Evolutionary conservation across 2,113 vertebrate species (phyloP).

Genomic region (Girardinichthys multiradiatus): DNA sequence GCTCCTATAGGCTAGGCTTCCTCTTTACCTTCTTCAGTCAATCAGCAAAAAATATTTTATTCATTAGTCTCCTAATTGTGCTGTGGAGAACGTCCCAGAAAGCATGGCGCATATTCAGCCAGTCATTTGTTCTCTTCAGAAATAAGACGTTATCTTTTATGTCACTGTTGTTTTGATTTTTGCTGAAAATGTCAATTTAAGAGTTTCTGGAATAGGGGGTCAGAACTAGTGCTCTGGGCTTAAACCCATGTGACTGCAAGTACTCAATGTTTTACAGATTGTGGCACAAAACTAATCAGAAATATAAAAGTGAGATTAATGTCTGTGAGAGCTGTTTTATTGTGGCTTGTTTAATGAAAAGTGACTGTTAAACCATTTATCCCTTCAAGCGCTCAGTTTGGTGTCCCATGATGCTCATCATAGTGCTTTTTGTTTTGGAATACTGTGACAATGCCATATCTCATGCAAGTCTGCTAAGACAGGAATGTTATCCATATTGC

Average conservation of each 20-base stretch:
- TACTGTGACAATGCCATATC: constrained; percentile 2
- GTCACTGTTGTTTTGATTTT: neutral
- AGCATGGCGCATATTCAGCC: neutral
- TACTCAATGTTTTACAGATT: neutral
- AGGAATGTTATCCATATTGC: constrained; percentile 25
- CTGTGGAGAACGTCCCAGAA: neutral
- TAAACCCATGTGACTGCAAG: neutral
- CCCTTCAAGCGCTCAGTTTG: neutral
- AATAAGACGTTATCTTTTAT: neutral
- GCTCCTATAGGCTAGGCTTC: neutral
- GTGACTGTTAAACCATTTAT: neutral
- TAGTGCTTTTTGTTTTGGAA: neutral
- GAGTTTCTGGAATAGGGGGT: neutral
- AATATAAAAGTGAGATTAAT: neutral
- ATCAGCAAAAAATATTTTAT: no score
- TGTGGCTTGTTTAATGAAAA: no score
- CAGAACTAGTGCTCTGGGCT: neutral
- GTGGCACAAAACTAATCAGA: neutral
- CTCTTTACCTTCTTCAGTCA: neutral
- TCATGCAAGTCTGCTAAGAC: constrained; percentile 5
- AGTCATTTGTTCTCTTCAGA: neutral
- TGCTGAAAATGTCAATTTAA: neutral
- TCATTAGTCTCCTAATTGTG: neutral
- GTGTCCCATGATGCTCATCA: neutral
- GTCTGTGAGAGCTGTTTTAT: neutral